Base-by-base conservation (phyloP, 2,113 vertebrate genomes). In the Rhabdornis inornatus region DNA sequence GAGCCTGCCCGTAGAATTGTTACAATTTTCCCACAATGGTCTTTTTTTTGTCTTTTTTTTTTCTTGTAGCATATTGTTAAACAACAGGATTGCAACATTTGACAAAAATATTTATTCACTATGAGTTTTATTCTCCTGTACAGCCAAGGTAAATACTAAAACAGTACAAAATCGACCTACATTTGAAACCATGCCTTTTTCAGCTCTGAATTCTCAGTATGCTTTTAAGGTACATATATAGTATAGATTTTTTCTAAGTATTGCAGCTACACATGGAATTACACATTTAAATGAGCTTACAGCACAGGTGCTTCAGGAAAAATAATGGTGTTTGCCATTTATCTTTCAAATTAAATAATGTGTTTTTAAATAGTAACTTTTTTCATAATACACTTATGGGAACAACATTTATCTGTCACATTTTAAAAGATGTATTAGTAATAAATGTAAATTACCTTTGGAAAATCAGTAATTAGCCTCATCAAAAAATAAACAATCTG, bases 401-500 rank as follows among this genome's bases (percentile, higher is more conserved):
- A 98, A 98, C 98, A 98, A 98, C 98, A 98, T 98, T 98, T 98
- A 98, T 98, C 98, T 98, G 98, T 98, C 98, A 98, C 98, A 98
- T 98, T 98, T 98, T 98, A 98, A 98, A 97, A 98, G 98, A 98
- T 98, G 97, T 98, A 98, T 98, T 98, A 98, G 98, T 98, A 98
- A 98, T 98, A 98, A 98, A 98, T 98, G 98, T 98, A 98, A 98
- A 98, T 98, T 98, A 98, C 98, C 98, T 98, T 98, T 98, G 97
- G 98, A 98, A 98, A 98, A 98, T 98, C 98, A 98, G 98, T 98
- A 98, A 98, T 98, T 98, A 98, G 98, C 97, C 97, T 98, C 98
- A 98, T 98, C 98, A 98, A 98, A 98, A 98, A 98, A 98, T 98
- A 98, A 98, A 98, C 98, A 98, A 98, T 98, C 98, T 98, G 98